Evolutionary conservation across 1,140 invertebrate species (phyloP), one percentile per base, ranked within the genome.

Genomic region (Heliconius melpomene): DNA sequence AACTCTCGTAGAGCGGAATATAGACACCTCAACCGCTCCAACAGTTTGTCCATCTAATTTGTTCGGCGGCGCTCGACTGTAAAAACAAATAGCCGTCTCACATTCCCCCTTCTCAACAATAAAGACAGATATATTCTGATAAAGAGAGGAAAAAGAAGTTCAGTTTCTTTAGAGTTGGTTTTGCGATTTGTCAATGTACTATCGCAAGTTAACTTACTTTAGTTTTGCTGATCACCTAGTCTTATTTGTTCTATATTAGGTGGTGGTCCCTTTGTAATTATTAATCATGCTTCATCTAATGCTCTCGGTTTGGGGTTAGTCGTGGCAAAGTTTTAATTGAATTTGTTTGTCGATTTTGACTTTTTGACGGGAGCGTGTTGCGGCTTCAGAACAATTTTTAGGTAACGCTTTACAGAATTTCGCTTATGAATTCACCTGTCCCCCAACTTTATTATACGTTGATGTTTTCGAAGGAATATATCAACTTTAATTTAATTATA

Each of bases 31-130:
- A 89, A 82, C 87, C 88, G 90, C 87, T 93, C 91, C 90, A 90
- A 93, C 91, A 93, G 93, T 94, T 93, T 93, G 93, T 93, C 93
- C 91, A 91, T 90, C 93, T 94, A 94, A 93, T 94, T 94, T 94
- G 91, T 93, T 93, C 93, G 87, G 83, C 88, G 90, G 82, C 90
- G 90, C 88, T 89, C 91, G 86, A 90, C 93, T 93, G 91, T 90
- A 93, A 93, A 93, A 94, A 94, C 91, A 94, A 94, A 94, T 94
- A 93, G 90, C 87, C 83, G 85, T 89, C 85, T 83, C 85, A 85
- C 84, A 87, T 91, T 88, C 87, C 88, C 82, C 86, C 85, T 88
- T 83, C 85, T 78, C 82, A 79, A 80, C 73, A 88, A 92, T 85
- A 88, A 88, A 89, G 91, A 92, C 82, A 83, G 89, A 87, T 89